Base-by-base conservation (phyloP, 2,888 invertebrate genomes). In the Lepidocyrtinus sp. region DNA sequence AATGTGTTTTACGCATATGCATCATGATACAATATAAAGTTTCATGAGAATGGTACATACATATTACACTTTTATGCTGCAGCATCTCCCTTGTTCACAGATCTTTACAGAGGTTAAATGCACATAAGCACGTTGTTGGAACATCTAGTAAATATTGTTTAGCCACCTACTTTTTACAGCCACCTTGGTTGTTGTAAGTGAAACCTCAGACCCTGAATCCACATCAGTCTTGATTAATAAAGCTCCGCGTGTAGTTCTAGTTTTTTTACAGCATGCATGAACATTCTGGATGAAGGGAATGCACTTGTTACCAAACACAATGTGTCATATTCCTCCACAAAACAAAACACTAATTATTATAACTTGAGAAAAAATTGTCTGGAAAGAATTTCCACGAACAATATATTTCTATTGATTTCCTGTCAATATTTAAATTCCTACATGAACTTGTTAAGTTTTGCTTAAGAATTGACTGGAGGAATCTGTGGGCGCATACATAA, bases 181-280 rank as follows among this genome's bases (percentile, higher is more conserved):
- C 72, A 72, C 77, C 67, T 26, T 63, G 63, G 24, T 73, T 12
- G 36, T n/a, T 68, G 73, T 68, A 64, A 78, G 72, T 21, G 21
- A 45, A 78, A 65, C 63, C 65, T 26, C 77, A 24, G 50, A 65
- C 55, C 78, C 73, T 73, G 61, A 72, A 50, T 69, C 78, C 45
- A 5, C 78, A 78, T 36, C 78, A 78, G 78, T 78, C 73, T 73
- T 19, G 50, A 21, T 15, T 50, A 63, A 68, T 69, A 27, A 72
- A 78, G 55, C 73, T 67, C 50, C 46, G 67, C 72, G 72, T 72
- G 72, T 63, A 67, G 71, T 72, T 77, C 71, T 77, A 61, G n/a
- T 61, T 59, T 69, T 27, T 17, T 36, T 36, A 55, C n/a, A 55
- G 55, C 15, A n/a, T n/a, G n/a, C n/a, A n/a, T n/a, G n/a, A n/a